Evolutionary conservation across 2,113 vertebrate genomes (phyloP).

Genomic region (Pholis gunnellus): DNA sequence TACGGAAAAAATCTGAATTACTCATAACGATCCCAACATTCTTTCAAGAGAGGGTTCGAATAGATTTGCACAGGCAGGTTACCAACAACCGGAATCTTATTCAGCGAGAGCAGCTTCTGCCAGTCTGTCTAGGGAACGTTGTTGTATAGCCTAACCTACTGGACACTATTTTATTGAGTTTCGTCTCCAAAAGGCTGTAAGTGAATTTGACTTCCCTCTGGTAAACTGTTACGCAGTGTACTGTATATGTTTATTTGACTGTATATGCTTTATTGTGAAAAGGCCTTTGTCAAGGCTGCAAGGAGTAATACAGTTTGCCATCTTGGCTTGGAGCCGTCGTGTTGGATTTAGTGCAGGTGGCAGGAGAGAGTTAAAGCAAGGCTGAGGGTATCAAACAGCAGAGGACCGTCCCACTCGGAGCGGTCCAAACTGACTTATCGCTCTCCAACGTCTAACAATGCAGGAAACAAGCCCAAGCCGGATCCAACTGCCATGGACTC

Average conservation of each 20-base stretch:
- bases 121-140: no score
- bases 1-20: not conserved
- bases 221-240: not conserved
- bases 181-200: no score
- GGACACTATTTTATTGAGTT: no score
- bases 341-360: constrained; percentile 26
- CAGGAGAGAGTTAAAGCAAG: constrained; percentile 57
- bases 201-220: no score
- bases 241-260: not conserved
- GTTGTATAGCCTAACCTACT: no score
- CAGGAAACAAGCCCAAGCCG: constrained; percentile 57
- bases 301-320: not conserved
- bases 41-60: no score
- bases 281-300: not conserved
- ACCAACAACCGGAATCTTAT: no score
- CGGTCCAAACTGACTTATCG: constrained; percentile 52
- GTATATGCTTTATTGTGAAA: not conserved
- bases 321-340: not conserved
- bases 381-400: constrained; percentile 22
- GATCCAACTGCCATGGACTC: constrained; percentile 52
- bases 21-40: no score
- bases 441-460: constrained; percentile 61
- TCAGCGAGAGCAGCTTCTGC: no score
- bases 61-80: no score
- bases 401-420: constrained; percentile 43